Conservation (phyloP, 2,797 vertebrate species). For the Antrozous pallidus region DNA sequence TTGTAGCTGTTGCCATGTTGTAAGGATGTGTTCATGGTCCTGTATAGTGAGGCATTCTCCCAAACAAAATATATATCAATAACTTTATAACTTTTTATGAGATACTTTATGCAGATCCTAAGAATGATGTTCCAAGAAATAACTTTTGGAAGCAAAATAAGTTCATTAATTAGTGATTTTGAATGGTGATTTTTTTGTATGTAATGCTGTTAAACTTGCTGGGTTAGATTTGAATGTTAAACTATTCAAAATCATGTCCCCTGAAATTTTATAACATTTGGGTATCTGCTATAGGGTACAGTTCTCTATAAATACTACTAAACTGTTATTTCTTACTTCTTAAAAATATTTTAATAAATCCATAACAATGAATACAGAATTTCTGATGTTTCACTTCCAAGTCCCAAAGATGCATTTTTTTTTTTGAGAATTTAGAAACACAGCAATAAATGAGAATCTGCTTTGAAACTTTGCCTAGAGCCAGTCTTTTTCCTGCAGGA, state of each 20-base stretch:
- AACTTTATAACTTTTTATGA: neutral
- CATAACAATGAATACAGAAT: neutral
- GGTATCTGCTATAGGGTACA: neutral
- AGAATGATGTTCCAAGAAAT: neutral
- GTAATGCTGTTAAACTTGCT: neutral
- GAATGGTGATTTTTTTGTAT: neutral
- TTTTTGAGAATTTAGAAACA: neutral
- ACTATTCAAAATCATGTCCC: neutral
- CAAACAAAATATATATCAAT: conserved; percentile 6
- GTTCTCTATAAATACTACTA: neutral
- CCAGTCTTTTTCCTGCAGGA: neutral
- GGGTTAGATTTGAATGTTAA: neutral
- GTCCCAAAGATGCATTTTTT: neutral
- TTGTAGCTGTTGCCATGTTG: neutral
- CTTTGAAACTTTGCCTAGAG: conserved; percentile 1
- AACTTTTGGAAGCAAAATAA: neutral
- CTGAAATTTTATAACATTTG: neutral
- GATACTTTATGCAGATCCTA: neutral
- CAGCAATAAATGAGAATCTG: neutral
- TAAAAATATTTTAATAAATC: neutral
- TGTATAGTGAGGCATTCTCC: neutral
- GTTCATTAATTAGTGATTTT: neutral
- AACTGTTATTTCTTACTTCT: neutral
- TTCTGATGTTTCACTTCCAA: conserved; percentile 7
- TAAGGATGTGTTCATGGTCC: neutral